Conservation (phyloP, 1,140 invertebrate species). For the Lineus longissimus region DNA sequence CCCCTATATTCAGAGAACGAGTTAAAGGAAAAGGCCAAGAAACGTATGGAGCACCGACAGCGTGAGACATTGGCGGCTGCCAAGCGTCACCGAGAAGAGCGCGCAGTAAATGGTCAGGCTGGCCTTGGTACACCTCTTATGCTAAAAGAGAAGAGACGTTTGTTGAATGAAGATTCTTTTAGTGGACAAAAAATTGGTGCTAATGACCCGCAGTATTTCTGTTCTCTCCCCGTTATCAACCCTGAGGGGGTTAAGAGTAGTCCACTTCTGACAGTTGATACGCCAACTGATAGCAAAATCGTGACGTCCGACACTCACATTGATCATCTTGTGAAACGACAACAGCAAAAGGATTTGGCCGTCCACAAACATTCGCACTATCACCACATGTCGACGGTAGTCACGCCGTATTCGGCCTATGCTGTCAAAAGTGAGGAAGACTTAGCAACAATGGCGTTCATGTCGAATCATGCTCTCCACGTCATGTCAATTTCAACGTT, state of each 20-base stretch:
- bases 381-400: not conserved
- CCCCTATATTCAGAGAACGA: constrained; percentile 57
- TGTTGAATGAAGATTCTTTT: constrained; percentile 9
- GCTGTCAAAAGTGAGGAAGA: constrained; percentile 81
- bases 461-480: constrained; percentile 37
- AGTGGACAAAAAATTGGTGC: constrained; percentile 23
- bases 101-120: not conserved
- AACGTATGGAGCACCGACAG: not conserved
- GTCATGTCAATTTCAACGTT: constrained; percentile 31
- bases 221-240: not conserved
- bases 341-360: constrained; percentile 1
- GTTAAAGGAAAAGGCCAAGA: not conserved
- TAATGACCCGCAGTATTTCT: not conserved
- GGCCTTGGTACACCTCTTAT: not conserved
- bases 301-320: not conserved
- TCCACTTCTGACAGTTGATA: too few relatives aligned
- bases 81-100: not conserved
- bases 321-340: not conserved
- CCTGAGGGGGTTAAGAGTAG: too few relatives aligned
- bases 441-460: constrained; percentile 69
- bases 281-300: not conserved
- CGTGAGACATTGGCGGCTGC: too few relatives aligned
- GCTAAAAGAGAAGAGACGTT: not conserved
- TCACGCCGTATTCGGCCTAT: constrained; percentile 38
- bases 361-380: not conserved